These are phyloP conservation scores for Etheostoma cragini DNA, from an alignment of 2,113 vertebrate genomes.

Conservation along the genomic window DNA sequence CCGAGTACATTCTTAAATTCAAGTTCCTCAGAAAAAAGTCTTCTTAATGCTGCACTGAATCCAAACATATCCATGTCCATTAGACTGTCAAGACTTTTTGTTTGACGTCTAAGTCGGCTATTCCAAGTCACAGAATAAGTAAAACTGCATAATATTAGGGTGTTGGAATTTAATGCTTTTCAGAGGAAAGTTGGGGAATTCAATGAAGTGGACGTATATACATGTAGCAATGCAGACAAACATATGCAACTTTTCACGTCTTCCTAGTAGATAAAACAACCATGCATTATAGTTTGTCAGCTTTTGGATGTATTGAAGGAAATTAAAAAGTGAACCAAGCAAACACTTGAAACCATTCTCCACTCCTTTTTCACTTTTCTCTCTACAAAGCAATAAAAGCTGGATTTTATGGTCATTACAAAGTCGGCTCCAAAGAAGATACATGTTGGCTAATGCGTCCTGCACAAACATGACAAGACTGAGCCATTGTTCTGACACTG, in stretches of 20 bases:
- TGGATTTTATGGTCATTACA: conserved; percentile 22
- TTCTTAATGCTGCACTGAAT: not conserved
- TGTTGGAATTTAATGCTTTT: not conserved
- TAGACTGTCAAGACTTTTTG: conserved; percentile 1
- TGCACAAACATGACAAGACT: conserved; percentile 71
- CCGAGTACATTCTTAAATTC: not conserved
- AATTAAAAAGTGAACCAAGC: not conserved
- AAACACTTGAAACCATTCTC: not conserved
- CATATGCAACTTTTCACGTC: not conserved
- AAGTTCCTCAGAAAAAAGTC: not conserved
- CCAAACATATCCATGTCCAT: conserved; percentile 1
- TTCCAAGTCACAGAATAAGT: not conserved
- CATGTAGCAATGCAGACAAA: not conserved
- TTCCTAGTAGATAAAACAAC: not conserved
- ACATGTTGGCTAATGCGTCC: conserved; percentile 30
- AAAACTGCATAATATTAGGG: not conserved
- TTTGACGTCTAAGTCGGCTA: not conserved
- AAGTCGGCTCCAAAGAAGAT: conserved; percentile 21
- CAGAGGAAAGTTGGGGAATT: not conserved
- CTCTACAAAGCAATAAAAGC: not conserved
- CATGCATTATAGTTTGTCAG: conserved; percentile 5
- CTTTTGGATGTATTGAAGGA: not conserved
- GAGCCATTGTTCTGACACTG: conserved; percentile 40
- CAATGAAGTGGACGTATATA: not conserved
- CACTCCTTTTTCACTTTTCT: conserved; percentile 15